Conservation (phyloP, 1,140 invertebrate genomes). For the Diorhabda carinulata region DNA sequence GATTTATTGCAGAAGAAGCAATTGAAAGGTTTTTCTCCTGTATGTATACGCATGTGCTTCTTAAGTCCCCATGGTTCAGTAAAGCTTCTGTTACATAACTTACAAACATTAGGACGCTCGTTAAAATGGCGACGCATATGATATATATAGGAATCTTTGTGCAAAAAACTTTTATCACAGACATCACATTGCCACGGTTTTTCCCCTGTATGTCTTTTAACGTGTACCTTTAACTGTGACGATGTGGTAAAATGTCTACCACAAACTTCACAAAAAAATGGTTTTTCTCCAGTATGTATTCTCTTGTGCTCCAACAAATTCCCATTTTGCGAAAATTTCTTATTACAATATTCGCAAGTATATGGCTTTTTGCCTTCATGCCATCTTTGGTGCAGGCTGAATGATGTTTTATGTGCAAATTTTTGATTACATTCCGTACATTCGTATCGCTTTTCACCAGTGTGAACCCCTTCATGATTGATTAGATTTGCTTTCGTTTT, state of each 20-base stretch:
- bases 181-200: constrained; percentile 60
- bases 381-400: constrained; percentile 61
- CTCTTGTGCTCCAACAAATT: constrained; percentile 59
- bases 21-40: constrained; percentile 73
- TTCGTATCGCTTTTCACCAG: constrained; percentile 66
- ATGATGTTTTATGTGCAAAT: constrained; percentile 70
- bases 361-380: constrained; percentile 59
- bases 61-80: constrained; percentile 64
- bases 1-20: constrained; percentile 71
- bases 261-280: constrained; percentile 64
- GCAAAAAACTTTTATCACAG: constrained; percentile 57
- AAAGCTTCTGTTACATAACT: constrained; percentile 57
- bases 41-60: constrained; percentile 64
- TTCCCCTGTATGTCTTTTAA: constrained; percentile 59
- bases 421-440: constrained; percentile 74
- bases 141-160: constrained; percentile 63
- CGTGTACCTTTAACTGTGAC: constrained; percentile 61
- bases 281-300: constrained; percentile 61
- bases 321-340: constrained; percentile 60
- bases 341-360: constrained; percentile 57
- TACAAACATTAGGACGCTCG: constrained; percentile 62
- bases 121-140: constrained; percentile 62
- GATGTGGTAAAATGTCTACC: constrained; percentile 67
- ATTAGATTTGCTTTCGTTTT: constrained; percentile 68
- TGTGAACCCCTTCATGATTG: constrained; percentile 65